These are phyloP conservation scores for Pachyuromys duprasi DNA, from an alignment of 2,797 vertebrate genomes.

Conservation along the genomic window DNA sequence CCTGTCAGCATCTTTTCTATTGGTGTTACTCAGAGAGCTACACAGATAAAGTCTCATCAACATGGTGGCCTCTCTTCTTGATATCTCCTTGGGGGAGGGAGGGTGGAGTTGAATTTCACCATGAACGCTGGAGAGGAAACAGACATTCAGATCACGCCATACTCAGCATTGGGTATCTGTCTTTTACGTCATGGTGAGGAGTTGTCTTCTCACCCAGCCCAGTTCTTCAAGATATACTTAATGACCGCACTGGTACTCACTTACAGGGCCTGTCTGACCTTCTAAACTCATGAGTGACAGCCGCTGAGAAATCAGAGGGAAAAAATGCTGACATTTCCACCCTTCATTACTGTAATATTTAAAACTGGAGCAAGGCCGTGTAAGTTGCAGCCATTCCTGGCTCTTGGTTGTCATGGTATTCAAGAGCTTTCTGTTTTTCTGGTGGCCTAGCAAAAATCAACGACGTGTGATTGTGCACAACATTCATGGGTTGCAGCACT, in stretches of 20 bases:
- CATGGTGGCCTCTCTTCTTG: background rate
- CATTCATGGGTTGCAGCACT: background rate
- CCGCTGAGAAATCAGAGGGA: background rate
- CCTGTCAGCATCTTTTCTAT: background rate
- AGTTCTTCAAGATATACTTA: background rate
- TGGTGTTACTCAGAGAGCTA: background rate
- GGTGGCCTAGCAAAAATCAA: background rate
- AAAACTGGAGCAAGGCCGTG: background rate
- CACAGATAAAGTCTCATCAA: background rate
- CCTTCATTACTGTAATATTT: slow-evolving; percentile 11
- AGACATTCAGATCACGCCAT: background rate
- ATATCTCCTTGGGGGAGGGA: background rate
- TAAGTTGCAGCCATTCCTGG: background rate
- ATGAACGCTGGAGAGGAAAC: background rate
- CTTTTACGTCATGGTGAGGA: background rate
- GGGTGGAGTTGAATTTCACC: background rate
- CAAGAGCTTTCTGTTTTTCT: background rate
- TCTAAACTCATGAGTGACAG: slow-evolving; percentile 3
- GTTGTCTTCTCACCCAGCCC: background rate
- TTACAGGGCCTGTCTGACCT: background rate
- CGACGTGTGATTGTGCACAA: background rate
- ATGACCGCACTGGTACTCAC: background rate
- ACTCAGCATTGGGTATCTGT: background rate
- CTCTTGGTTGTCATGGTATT: background rate
- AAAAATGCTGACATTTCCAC: background rate